Evolutionary conservation across 2,113 vertebrate species (phyloP).

Genomic region (Misgurnus mizolepis): DNA sequence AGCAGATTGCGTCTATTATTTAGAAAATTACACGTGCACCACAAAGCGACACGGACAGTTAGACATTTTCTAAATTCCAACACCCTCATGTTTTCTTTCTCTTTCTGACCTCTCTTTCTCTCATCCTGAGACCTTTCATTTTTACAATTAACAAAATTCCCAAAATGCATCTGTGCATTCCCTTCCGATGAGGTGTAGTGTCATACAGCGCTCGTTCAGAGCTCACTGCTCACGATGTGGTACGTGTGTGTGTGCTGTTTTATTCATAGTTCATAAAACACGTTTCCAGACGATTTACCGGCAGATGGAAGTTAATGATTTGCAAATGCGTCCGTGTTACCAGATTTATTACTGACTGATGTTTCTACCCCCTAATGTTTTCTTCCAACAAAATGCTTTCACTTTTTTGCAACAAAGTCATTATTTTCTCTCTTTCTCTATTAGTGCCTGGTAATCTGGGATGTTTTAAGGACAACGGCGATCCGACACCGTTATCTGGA

Average conservation of each 20-base stretch:
- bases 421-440: conserved; percentile 24
- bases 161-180: conserved; percentile 22
- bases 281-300: conserved; percentile 32
- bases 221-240: neutral
- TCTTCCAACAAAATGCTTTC: neutral
- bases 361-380: neutral
- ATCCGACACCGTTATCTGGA: conserved; percentile 88
- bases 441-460: conserved; percentile 96
- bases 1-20: neutral
- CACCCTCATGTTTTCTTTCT: conserved; percentile 1
- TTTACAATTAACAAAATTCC: neutral
- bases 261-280: conserved; percentile 38
- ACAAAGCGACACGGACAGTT: neutral
- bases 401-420: neutral
- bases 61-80: conserved; percentile 27
- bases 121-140: neutral
- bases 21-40: neutral
- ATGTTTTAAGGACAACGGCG: conserved; percentile 93
- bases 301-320: conserved; percentile 21
- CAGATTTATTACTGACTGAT: neutral
- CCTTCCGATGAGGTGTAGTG: conserved; percentile 15
- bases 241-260: neutral
- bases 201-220: neutral
- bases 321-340: conserved; percentile 16
- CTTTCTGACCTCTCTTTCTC: conserved; percentile 5